A percentile compares a stretch with the other conserved stretches of the same genome.
phyloP scores from a whole-genome alignment of 2,797 vertebrate genomes.

The Babyrousa celebensis region DNA sequence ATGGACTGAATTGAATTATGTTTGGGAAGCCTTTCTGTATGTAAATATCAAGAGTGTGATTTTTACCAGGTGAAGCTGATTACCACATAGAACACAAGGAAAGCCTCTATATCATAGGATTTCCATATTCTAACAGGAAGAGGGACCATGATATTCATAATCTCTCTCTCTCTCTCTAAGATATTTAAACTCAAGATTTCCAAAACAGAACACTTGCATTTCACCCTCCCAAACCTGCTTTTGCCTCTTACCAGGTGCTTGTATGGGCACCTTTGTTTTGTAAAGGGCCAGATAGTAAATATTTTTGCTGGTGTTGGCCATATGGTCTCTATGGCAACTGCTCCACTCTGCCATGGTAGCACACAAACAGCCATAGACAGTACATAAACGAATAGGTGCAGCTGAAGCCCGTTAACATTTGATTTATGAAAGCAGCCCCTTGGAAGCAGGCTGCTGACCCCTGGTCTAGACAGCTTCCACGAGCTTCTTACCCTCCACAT shows the following conservation, averaged over 20 bases:
- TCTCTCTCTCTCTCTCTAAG: neutral
- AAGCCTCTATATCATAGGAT: neutral
- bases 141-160: neutral
- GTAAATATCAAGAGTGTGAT: neutral
- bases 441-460: neutral
- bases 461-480: neutral
- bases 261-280: neutral
- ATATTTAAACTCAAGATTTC: neutral
- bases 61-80: neutral
- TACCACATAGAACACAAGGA: neutral
- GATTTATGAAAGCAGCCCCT: neutral
- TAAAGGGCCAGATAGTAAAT: neutral
- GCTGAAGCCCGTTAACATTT: neutral
- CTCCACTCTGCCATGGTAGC: neutral
- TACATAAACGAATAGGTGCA: neutral
- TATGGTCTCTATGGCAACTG: neutral
- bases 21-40: neutral
- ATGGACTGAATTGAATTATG: conserved; percentile 15
- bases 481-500: neutral
- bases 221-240: neutral
- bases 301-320: neutral
- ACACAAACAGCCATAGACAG: neutral
- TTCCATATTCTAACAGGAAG: neutral
- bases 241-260: neutral
- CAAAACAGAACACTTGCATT: neutral